Evolutionary conservation across 2,888 invertebrate genomes (phyloP), one percentile per base, ranked within the genome.

Genomic region (Tetragnatha montana): DNA sequence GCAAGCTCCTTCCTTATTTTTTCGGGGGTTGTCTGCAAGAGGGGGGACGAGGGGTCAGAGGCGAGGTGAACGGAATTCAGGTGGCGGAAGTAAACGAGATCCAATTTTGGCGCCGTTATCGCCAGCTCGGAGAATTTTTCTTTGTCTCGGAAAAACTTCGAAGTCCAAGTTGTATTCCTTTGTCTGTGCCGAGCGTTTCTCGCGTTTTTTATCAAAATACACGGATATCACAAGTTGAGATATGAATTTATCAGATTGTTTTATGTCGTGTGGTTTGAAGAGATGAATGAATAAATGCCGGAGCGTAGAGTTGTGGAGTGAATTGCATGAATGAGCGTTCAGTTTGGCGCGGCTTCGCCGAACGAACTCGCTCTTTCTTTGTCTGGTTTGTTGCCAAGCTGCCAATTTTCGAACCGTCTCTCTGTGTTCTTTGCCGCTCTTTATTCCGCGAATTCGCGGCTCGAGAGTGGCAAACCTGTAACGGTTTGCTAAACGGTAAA

Each of bases 31-130:
- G 21, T 35, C 14, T 76, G 78, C n/a, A 51, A 49, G 84, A 69
- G 81, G 81, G 71, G 79, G 86, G 60, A 22, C 14, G 35, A 21
- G 51, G 78, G 81, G 80, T 81, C 70, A 76, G 71, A 81, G 71
- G 47, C 22, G 22, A 78, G 88, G 88, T 82, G 81, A 79, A 81
- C 47, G 49, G 60, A 70, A 87, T 81, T 87, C 87, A 87, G 87
- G 87, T 87, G 87, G 87, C 87, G 87, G 81, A 75, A 76, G 68
- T 81, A 50, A n/a, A 35, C 50, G 50, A n/a, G 49, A 17, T 12
- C 10, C 81, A 0, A 69, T 2, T 21, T 87, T 87, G 87, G 87
- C 87, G 81, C 19, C 47, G 8, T 35, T 71, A 88, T 76, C 81
- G 76, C 78, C 50, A 0, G n/a, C n/a, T 21, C 51, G 8, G 19